Percentiles rank a stretch among this genome's conserved stretches.
Evolutionary conservation across 2,113 vertebrate species (phyloP).

Genomic region (Mustelus asterias): DNA sequence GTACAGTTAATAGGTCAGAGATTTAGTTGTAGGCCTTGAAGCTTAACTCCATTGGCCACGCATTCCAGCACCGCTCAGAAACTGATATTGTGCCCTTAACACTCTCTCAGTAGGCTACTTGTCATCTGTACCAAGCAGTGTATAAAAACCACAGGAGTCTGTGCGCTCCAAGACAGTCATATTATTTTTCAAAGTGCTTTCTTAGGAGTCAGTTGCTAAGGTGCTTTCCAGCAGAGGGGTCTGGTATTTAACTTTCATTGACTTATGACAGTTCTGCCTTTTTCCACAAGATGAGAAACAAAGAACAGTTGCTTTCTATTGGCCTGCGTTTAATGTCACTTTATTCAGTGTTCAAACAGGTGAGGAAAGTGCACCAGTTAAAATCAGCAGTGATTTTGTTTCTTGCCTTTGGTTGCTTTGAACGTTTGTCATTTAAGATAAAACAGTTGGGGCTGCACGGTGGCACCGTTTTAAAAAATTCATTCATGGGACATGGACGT

Average conservation of each 20-base stretch:
- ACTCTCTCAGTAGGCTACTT: conserved; percentile 25
- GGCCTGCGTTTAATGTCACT: not conserved
- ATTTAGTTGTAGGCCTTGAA: conserved; percentile 34
- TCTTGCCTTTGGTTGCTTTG: not conserved
- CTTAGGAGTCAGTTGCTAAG: conserved; percentile 29
- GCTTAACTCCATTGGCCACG: conserved; percentile 24
- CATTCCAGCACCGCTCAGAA: conserved; percentile 20
- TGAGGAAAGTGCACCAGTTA: not conserved
- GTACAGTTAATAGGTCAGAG: conserved; percentile 19
- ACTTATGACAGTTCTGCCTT: conserved; percentile 32
- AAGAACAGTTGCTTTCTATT: not conserved
- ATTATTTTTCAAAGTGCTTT: conserved; percentile 32
- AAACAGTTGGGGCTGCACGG: not conserved
- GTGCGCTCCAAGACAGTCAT: conserved; percentile 30
- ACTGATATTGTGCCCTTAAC: conserved; percentile 19
- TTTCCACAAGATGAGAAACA: not conserved
- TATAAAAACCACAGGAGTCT: conserved; percentile 32
- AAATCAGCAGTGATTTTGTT: not conserved
- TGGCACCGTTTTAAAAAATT: too few species aligned
- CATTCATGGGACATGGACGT: too few species aligned
- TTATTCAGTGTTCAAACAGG: not conserved
- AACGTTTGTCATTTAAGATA: not conserved
- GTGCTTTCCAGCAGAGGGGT: conserved; percentile 22
- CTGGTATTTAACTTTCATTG: conserved; percentile 33
- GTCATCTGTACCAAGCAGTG: conserved; percentile 25